Evolutionary conservation across 2,113 vertebrate genomes (phyloP).

Genomic region (Limanda limanda): DNA sequence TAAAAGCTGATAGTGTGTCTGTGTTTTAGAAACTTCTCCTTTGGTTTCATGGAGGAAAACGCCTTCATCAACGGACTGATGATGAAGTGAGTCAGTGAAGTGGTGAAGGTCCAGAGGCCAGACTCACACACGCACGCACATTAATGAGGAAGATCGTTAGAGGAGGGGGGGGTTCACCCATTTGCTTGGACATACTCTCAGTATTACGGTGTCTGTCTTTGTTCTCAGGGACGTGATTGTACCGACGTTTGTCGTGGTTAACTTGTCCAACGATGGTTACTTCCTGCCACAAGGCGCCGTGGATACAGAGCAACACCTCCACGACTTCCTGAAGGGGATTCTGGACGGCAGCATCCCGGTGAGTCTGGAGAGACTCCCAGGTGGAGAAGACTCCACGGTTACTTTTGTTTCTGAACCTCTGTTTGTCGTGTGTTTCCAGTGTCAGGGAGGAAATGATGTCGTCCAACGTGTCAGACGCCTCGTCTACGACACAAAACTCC

Average conservation of each 20-base stretch:
- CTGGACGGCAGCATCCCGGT: slow-evolving; percentile 88
- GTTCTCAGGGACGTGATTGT: slow-evolving; percentile 85
- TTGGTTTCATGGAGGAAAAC: slow-evolving; percentile 92
- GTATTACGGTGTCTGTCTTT: neutral
- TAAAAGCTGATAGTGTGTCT: neutral
- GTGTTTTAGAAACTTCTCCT: slow-evolving; percentile 85
- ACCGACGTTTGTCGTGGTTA: slow-evolving; percentile 90
- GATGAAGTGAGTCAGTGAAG: slow-evolving; percentile 89
- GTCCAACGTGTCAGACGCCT: slow-evolving; percentile 86
- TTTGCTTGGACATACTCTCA: neutral
- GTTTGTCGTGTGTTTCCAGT: slow-evolving; percentile 31
- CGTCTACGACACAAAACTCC: slow-evolving; percentile 84
- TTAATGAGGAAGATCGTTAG: too few species aligned
- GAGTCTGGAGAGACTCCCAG: slow-evolving; percentile 36
- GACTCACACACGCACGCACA: too few species aligned
- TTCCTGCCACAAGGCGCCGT: slow-evolving; percentile 85
- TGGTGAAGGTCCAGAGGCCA: neutral
- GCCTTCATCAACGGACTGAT: slow-evolving; percentile 91
- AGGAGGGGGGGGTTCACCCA: neutral
- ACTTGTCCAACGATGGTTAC: slow-evolving; percentile 95
- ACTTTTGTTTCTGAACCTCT: neutral
- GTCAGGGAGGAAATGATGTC: slow-evolving; percentile 90
- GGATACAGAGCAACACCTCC: slow-evolving; percentile 85
- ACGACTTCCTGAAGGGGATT: slow-evolving; percentile 89
- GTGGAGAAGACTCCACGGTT: neutral